Percentiles rank a stretch among this genome's conserved stretches.
phyloP scores from a whole-genome alignment of 2,888 invertebrate genomes.

The Aspidiotus destructor region DNA sequence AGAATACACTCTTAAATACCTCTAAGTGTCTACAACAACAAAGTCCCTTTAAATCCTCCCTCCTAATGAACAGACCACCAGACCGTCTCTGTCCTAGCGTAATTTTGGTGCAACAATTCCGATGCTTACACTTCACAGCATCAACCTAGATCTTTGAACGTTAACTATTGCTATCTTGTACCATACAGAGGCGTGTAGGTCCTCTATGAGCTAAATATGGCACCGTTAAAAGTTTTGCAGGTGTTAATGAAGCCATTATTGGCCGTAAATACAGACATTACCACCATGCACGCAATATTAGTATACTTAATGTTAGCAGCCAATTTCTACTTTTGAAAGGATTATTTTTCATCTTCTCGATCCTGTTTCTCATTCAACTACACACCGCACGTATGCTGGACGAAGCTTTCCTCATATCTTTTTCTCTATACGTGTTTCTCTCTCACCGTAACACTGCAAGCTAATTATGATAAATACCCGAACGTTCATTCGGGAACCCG shows the following conservation, averaged over 20 bases:
- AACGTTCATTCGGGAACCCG: constrained; percentile 25
- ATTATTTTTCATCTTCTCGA: constrained; percentile 30
- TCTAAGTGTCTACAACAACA: too few species aligned
- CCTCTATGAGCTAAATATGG: neutral
- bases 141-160: too few species aligned
- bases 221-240: constrained; percentile 16
- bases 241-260: constrained; percentile 30
- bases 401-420: neutral
- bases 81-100: neutral
- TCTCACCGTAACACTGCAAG: neutral
- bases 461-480: constrained; percentile 29
- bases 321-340: constrained; percentile 28
- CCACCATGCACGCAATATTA: constrained; percentile 23
- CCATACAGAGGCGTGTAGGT: neutral
- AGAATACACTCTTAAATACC: too few species aligned
- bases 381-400: neutral
- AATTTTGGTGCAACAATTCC: too few species aligned
- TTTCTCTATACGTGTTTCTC: neutral
- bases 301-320: constrained; percentile 24
- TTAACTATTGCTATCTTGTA: neutral
- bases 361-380: constrained; percentile 24
- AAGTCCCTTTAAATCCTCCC: too few species aligned
- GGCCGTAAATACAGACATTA: constrained; percentile 31
- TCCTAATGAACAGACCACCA: neutral
- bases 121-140: too few species aligned